Evolutionary conservation across 1,140 invertebrate species (phyloP).

Genomic region (Drosophila ironensis): DNA sequence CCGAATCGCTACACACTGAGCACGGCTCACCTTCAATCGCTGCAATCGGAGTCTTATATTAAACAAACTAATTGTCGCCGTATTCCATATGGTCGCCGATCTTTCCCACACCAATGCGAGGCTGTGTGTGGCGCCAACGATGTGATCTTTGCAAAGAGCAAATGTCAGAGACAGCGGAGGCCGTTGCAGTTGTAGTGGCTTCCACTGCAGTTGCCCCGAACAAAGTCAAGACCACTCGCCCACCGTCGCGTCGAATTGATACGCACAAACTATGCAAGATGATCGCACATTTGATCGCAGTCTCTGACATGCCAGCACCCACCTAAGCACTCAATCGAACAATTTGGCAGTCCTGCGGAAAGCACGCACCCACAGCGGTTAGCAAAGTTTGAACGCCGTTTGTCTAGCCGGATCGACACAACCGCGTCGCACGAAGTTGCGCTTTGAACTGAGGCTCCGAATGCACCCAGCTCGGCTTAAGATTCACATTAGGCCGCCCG

Average conservation of each 20-base stretch:
- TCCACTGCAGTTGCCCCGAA: constrained; percentile 21
- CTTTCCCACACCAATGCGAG: constrained; percentile 29
- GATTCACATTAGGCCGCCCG: constrained; percentile 70
- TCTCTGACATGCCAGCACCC: constrained; percentile 47
- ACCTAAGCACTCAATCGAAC: constrained; percentile 25
- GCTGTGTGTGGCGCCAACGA: constrained; percentile 3
- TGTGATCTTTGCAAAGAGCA: constrained; percentile 68
- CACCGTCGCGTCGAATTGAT: constrained; percentile 58
- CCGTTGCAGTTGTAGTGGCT: constrained; percentile 11
- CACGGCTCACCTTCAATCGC: constrained; percentile 40
- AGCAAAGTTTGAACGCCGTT: neutral
- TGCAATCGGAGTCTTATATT: constrained; percentile 25
- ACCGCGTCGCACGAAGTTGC: constrained; percentile 60
- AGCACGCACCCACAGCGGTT: constrained; percentile 22
- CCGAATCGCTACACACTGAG: neutral
- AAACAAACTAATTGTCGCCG: constrained; percentile 40
- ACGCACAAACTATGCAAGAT: constrained; percentile 47
- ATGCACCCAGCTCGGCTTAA: constrained; percentile 70
- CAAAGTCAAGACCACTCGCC: constrained; percentile 68
- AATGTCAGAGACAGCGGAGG: constrained; percentile 53
- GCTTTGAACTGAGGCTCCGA: constrained; percentile 66
- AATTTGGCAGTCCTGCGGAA: constrained; percentile 43
- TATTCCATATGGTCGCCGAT: constrained; percentile 52
- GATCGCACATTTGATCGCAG: neutral
- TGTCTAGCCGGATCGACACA: constrained; percentile 37